Base-by-base conservation (phyloP, 2,888 invertebrate genomes). In the Cataglyphis cursor region DNA sequence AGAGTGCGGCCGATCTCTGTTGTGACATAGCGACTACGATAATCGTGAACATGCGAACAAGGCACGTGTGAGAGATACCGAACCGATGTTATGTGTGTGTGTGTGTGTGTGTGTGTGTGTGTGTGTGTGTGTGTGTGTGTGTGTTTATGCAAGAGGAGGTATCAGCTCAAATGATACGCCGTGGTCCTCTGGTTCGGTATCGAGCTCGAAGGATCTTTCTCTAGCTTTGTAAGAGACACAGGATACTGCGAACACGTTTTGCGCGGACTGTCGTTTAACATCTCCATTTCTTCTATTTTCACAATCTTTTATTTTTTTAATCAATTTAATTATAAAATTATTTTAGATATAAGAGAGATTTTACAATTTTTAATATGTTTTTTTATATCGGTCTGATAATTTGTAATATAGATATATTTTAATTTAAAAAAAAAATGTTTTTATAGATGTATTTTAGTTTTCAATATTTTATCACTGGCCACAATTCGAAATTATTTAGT, bases 11-110 rank as follows among this genome's bases (percentile, higher is more conserved):
- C 57, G 73, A 57, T 78, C 78, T 78, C 31, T 57, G 41, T 41
- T 57, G 78, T 41, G 57, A 66, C 66, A 76, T 65, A 24, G 54
- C 28, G 38, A 12, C 65, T 72, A 57, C 57, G 78, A 78, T 78
- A 78, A 54, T 41, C 72, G 31, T 48, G 31, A 57, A 70, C 57
- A 70, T 31, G 57, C 31, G 57, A 76, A 68, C 54, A 57, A 68
- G 76, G 21, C 72, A 41, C 41, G 18, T 54, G 41, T 57, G 57
- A 78, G 41, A 78, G 78, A 78, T 78, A 78, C 57, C 31, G 44
- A 31, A 57, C 38, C 76, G 21, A 76, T 65, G 44, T n/a, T 51
- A 18, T 15, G 21, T 24, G 31, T 48, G 41, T 48, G 28, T 28
- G 31, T 28, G 41, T 35, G 21, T 24, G 31, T 48, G 41, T 48